phyloP scores from a whole-genome alignment of 2,888 invertebrate species.

The Amphipoea oculea region DNA sequence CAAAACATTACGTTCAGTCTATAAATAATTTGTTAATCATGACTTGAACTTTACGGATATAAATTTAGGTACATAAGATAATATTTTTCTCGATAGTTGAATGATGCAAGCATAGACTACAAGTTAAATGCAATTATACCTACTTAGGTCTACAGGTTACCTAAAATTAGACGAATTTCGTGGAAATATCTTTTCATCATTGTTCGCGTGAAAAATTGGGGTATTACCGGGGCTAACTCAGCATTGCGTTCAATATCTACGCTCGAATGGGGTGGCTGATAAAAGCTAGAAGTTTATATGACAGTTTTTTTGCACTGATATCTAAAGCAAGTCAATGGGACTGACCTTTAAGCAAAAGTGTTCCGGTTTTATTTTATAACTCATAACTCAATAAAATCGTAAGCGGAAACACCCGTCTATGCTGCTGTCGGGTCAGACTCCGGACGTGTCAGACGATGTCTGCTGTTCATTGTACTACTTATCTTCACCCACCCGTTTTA shows the following conservation, averaged over 20 bases:
- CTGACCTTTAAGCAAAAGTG: conserved; percentile 28
- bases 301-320: conserved; percentile 38
- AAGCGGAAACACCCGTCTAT: conserved; percentile 65
- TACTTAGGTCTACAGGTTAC: neutral
- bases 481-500: conserved; percentile 39
- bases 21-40: conserved; percentile 21
- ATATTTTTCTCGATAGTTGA: neutral
- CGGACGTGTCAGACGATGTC: conserved; percentile 47
- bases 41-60: conserved; percentile 12
- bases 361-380: conserved; percentile 61
- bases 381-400: conserved; percentile 61
- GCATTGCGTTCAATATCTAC: neutral
- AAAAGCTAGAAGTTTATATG: conserved; percentile 4
- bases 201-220: conserved; percentile 6
- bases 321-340: conserved; percentile 34
- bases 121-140: neutral
- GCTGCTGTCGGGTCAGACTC: conserved; percentile 52
- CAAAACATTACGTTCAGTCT: conserved; percentile 33
- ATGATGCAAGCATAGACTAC: neutral
- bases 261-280: conserved; percentile 13
- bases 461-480: conserved; percentile 59
- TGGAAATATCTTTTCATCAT: neutral
- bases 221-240: neutral
- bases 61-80: neutral
- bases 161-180: neutral